Base-by-base conservation (phyloP, 1,140 invertebrate species). In the Drusus annulatus region DNA sequence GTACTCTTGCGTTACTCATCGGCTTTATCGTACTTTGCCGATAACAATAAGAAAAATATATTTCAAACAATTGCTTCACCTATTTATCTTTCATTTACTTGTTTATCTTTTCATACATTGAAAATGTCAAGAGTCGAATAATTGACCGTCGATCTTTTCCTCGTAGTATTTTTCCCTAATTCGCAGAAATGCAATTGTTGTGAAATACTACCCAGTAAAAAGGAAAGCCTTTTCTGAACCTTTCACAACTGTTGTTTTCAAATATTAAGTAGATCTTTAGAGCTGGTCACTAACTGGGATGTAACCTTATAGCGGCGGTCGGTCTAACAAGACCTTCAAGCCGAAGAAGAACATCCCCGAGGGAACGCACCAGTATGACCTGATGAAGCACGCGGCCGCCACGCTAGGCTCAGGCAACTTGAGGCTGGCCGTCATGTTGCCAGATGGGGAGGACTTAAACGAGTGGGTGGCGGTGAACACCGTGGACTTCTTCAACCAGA, bases 391-490 rank as follows among this genome's bases (percentile, higher is more conserved):
- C 93, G 98, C 98, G 25, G 98, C 98, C 21, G 97, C 98, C 17
- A 99, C 98, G 0, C 90, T 99, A 56, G 98, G 98, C 19, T 99
- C 98, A 54, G 98, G 98, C 15, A 99, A 99, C 91, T 90, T 99
- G 62, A 91, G 98, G 79, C 91, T 98, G 50, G 98, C 98, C 63
- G 98, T 99, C 51, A 95, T 97, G 92, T 90, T 99, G 81, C 99
- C 99, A 1, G 98, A 99, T 88, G 98, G 98, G 54, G 99, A 99
- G 91, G 98, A 99, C 91, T 92, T 99, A 51, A 99, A 99, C 89
- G 99, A 99, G 92, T 99, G 99, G 99, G 97, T 99, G 52, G 98
- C 98, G 81, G 98, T 99, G 13, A 99, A 99, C 87, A 99, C 98
- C 87, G 98, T 99, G 63, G 98, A 99, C 90, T 99, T 99, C 87